Evolutionary conservation across 1,140 invertebrate species (phyloP).

Genomic region (Drosophila lowei): DNA sequence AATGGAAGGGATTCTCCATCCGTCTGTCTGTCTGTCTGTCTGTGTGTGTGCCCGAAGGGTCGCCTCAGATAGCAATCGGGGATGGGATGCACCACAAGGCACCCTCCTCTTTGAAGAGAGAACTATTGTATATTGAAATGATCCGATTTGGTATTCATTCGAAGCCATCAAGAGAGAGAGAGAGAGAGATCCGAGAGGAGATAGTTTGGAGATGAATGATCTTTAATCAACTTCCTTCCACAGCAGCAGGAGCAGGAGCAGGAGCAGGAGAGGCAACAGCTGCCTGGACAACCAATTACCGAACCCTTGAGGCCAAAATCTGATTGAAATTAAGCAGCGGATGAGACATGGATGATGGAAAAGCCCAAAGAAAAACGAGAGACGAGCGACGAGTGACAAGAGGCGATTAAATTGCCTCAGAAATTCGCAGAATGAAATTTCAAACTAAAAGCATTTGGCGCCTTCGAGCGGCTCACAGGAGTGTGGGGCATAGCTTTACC

Average conservation of each 20-base stretch:
- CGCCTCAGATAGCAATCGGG: slow-evolving; percentile 35
- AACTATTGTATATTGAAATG: slow-evolving; percentile 29
- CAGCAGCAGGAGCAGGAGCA: no score
- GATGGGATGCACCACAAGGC: neutral
- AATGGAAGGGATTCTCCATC: slow-evolving; percentile 38
- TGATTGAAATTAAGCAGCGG: neutral
- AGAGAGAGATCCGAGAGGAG: slow-evolving; percentile 1
- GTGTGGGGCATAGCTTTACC: slow-evolving; percentile 36
- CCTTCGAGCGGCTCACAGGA: slow-evolving; percentile 19
- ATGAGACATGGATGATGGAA: slow-evolving; percentile 37
- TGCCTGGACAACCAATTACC: no score
- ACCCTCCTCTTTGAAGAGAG: slow-evolving; percentile 10
- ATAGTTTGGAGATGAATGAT: neutral
- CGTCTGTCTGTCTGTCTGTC: neutral
- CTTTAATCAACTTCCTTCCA: no score
- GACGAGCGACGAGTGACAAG: slow-evolving; percentile 8
- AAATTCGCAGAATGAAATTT: slow-evolving; percentile 78
- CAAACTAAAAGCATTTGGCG: slow-evolving; percentile 74
- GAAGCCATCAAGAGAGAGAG: neutral
- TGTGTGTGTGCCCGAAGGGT: neutral
- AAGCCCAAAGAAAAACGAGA: slow-evolving; percentile 58
- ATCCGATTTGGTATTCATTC: slow-evolving; percentile 36
- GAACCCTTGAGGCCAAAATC: slow-evolving; percentile 5
- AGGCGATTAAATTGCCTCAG: slow-evolving; percentile 68
- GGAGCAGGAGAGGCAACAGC: no score